Base-by-base conservation (phyloP, 2,888 invertebrate genomes). In the Sminthurinus aureus region DNA sequence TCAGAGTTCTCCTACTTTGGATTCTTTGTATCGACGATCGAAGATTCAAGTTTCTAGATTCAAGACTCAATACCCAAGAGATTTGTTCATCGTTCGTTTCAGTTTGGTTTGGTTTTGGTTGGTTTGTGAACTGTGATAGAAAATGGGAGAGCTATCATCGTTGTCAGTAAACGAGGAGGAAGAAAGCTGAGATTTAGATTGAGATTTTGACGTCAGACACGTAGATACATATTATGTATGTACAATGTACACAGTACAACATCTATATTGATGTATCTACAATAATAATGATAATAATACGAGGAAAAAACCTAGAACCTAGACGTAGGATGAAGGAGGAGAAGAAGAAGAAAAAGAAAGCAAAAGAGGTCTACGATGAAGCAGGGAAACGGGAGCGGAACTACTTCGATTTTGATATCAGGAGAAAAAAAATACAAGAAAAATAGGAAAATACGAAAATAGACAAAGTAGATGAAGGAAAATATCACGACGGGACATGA, bases 381-480 rank as follows among this genome's bases (percentile, higher is more conserved):
- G 9, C 4, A n/a, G n/a, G 20, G n/a, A 24, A 71, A 15, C 22
- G 71, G 24, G 71, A 71, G 24, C 22, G 24, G 38, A 38, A 18
- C 64, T 64, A 64, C n/a, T n/a, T 64, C 4, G 20, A 20, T 67
- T 67, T 67, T 11, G 6, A 67, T 67, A 67, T n/a, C 11, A 67
- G 67, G 22, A 67, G 20, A 20, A 67, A 22, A 67, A 22, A 64
- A n/a, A 64, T 15, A 64, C 38, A n/a, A 64, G 64, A 64, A 64
- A 64, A 64, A 15, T 15, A 64, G n/a, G 64, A 64, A 64, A n/a
- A 64, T 15, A 64, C 64, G 64, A 64, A 24, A 75, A 38, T 18
- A 22, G 58, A 52, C 13, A 77, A 77, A 18, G 18, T 13, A 73
- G 38, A 73, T 11, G 15, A 71, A 71, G 71, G 64, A 79, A 38